Conservation (phyloP, 1,140 invertebrate genomes). For the Eupeodes corollae region DNA sequence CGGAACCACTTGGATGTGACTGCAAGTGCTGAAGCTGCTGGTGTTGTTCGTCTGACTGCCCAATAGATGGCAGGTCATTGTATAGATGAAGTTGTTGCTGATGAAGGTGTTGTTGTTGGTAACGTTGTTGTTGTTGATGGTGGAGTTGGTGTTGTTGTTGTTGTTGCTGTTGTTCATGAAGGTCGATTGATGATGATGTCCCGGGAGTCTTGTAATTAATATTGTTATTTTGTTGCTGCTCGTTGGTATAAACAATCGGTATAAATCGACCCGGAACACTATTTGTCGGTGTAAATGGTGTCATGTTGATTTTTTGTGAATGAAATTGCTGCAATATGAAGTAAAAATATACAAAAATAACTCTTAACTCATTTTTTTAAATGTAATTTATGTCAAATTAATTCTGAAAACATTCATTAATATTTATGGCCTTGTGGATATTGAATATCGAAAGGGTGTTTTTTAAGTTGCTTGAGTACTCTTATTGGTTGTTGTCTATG, state of each 20-base stretch:
- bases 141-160: constrained; percentile 1
- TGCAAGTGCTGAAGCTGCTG: constrained; percentile 13
- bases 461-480: too few relatives aligned
- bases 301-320: constrained; percentile 34
- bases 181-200: not conserved
- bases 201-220: not conserved
- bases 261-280: constrained; percentile 35
- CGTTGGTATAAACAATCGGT: constrained; percentile 34
- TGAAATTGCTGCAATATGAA: constrained; percentile 4
- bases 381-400: too few relatives aligned
- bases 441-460: too few relatives aligned
- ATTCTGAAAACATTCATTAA: too few relatives aligned
- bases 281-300: constrained; percentile 35
- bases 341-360: too few relatives aligned
- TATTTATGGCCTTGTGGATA: too few relatives aligned
- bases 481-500: too few relatives aligned
- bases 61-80: not conserved
- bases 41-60: constrained; percentile 7
- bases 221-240: constrained; percentile 12
- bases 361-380: too few relatives aligned
- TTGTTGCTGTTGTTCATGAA: constrained; percentile 18
- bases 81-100: not conserved
- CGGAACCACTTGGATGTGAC: not conserved
- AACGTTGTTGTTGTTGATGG: constrained; percentile 21
- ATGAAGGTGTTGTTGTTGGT: constrained; percentile 22